Evolutionary conservation across 2,888 invertebrate genomes (phyloP).

Genomic region (Limnephilus lunatus): DNA sequence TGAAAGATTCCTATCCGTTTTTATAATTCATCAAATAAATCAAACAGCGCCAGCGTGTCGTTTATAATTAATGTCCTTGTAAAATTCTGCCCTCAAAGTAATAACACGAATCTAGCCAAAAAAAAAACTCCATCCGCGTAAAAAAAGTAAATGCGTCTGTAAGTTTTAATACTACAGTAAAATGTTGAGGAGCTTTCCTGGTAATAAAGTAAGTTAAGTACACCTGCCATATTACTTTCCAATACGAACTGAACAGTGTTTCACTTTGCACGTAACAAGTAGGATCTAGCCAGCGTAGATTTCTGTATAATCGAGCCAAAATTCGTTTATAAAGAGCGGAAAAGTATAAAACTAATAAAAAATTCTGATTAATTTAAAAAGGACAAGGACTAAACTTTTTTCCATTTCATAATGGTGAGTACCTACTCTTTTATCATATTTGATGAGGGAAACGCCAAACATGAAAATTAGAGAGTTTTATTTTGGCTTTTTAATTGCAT

Average conservation of each 20-base stretch:
- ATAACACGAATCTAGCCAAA: neutral
- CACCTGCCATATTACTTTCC: slow-evolving; percentile 2
- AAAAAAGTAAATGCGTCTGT: neutral
- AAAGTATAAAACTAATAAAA: neutral
- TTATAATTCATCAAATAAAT: neutral
- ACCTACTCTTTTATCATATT: neutral
- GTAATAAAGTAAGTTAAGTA: neutral
- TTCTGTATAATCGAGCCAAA: neutral
- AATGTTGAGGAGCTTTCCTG: neutral
- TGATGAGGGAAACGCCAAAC: neutral
- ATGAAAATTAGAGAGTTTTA: neutral
- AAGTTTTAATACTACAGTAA: neutral
- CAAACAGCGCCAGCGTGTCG: too few relatives aligned
- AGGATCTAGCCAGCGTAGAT: neutral
- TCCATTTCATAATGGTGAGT: neutral
- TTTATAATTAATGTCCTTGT: too few relatives aligned
- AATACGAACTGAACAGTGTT: slow-evolving; percentile 9
- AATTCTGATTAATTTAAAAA: neutral
- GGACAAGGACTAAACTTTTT: neutral
- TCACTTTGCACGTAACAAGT: slow-evolving; percentile 24
- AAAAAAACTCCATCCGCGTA: neutral
- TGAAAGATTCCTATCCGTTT: neutral
- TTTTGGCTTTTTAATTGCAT: neutral
- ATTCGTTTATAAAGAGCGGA: neutral
- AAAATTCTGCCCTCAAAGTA: too few relatives aligned